Evolutionary conservation across 1,140 invertebrate species (phyloP), one percentile per base, ranked within the genome.

Genomic region (Diachasma alloeum): DNA sequence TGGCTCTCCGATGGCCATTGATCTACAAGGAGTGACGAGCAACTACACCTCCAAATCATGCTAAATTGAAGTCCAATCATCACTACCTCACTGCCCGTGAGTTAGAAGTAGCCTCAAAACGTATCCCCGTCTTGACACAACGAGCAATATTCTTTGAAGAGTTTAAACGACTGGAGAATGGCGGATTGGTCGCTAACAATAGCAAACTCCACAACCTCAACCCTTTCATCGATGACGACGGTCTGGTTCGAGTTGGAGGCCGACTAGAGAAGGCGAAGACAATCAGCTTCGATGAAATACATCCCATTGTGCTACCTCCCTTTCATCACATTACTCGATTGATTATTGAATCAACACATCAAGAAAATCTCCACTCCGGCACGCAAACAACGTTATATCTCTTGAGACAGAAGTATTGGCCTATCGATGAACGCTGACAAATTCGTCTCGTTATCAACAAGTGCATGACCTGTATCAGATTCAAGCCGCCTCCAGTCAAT

Each of bases 191-290:
- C 5, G 3, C 15, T 36, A 53, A 82, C 17, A n/a, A 59, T n/a
- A 66, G 77, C 8, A 53, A 53, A 53, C 48, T 53, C 48, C 48
- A n/a, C 17, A 6, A 53, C 2, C 74, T 88, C 13, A 83, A 76
- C 59, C 87, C 85, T 4, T 87, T 88, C 76, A 8, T 89, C 8
- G 87, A 89, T 68, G 11, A 81, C 2, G 75, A 82, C 19, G 83
- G 83, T 36, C 8, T 90, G 1, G 70, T 91, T 11, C 78, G 86
- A 75, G 88, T 90, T 17, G 68, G 37, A 4, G 37, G 68, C n/a
- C 13, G 68, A 39, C 19, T 70, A 17, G 36, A 44, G 9, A 36
- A 70, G n/a, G 68, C 68, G n/a, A 36, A 36, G 4, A n/a, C 5
- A 15, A 3, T 42, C 13, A 42, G 31, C 11, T 70, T 44, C 19